phyloP scores from a whole-genome alignment of 2,888 invertebrate species.

The Melanostoma mellinum region DNA sequence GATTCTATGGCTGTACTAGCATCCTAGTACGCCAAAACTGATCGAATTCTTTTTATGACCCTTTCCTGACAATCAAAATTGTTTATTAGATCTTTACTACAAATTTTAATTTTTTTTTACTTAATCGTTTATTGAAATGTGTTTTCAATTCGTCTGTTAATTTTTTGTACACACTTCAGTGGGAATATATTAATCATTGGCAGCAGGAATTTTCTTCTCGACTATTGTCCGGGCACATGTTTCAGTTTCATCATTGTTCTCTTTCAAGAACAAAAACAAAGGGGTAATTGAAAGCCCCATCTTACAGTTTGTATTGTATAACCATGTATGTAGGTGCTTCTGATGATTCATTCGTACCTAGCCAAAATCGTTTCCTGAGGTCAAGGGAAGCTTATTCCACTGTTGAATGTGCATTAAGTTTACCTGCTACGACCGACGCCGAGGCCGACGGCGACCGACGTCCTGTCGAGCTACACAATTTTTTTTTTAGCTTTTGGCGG shows the following conservation, averaged over 20 bases:
- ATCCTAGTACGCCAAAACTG: no score
- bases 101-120: no score
- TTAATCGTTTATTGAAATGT: no score
- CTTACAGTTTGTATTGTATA: slow-evolving; percentile 90
- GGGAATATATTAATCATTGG: slow-evolving; percentile 90
- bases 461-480: slow-evolving; percentile 90
- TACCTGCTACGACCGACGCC: slow-evolving; percentile 87
- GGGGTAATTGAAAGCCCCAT: slow-evolving; percentile 92
- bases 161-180: no score
- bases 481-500: slow-evolving; percentile 89
- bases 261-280: slow-evolving; percentile 82
- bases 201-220: slow-evolving; percentile 87
- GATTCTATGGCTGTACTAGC: no score
- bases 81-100: no score
- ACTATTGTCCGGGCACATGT: slow-evolving; percentile 87
- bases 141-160: no score
- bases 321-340: no score
- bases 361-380: slow-evolving; percentile 92
- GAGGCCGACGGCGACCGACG: no score
- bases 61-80: no score
- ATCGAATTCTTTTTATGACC: no score
- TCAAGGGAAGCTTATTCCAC: slow-evolving; percentile 90
- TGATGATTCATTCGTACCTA: no score
- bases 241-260: slow-evolving; percentile 89
- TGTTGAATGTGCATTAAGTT: slow-evolving; percentile 88